Evolutionary conservation across 2,797 vertebrate species (phyloP).

Genomic region (Eupleurogrammus muticus): DNA sequence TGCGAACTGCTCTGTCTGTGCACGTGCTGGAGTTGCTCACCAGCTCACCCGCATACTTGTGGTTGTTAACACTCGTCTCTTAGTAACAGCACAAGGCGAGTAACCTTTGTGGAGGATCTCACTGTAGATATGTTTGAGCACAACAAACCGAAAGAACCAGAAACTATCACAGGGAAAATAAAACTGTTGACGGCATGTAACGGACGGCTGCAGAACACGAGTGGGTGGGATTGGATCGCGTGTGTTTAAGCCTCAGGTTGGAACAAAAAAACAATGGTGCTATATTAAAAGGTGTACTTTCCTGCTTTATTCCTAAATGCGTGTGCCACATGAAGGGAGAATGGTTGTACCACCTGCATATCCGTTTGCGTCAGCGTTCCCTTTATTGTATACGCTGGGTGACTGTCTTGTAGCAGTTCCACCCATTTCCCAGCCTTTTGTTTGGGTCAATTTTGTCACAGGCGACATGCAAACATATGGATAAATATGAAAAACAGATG

Average conservation of each 20-base stretch:
- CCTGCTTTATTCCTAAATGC: slow-evolving; percentile 52
- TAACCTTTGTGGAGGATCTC: slow-evolving; percentile 52
- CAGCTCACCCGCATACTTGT: slow-evolving; percentile 74
- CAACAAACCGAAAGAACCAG: slow-evolving; percentile 14
- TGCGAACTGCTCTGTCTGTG: slow-evolving; percentile 61
- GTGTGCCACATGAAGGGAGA: slow-evolving; percentile 34
- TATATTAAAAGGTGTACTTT: slow-evolving; percentile 53
- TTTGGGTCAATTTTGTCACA: slow-evolving; percentile 50
- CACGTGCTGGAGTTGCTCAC: slow-evolving; percentile 67
- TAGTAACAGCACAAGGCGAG: slow-evolving; percentile 74
- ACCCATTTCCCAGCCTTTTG: slow-evolving; percentile 77
- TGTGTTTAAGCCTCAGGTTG: slow-evolving; percentile 25
- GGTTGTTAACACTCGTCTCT: slow-evolving; percentile 70
- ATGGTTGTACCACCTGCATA: slow-evolving; percentile 67
- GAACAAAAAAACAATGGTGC: slow-evolving; percentile 64
- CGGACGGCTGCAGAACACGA: not conserved
- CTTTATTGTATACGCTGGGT: slow-evolving; percentile 61
- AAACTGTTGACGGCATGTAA: slow-evolving; percentile 4
- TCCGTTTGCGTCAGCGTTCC: slow-evolving; percentile 63
- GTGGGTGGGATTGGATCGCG: not conserved
- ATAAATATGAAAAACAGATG: slow-evolving; percentile 83
- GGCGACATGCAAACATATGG: slow-evolving; percentile 60
- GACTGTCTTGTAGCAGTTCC: slow-evolving; percentile 62
- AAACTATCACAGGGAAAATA: slow-evolving; percentile 11
- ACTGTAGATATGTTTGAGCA: slow-evolving; percentile 62